Evolutionary conservation across 1,140 invertebrate species (phyloP), one percentile per base, ranked within the genome.

Genomic region (Trichonephila inaurata): DNA sequence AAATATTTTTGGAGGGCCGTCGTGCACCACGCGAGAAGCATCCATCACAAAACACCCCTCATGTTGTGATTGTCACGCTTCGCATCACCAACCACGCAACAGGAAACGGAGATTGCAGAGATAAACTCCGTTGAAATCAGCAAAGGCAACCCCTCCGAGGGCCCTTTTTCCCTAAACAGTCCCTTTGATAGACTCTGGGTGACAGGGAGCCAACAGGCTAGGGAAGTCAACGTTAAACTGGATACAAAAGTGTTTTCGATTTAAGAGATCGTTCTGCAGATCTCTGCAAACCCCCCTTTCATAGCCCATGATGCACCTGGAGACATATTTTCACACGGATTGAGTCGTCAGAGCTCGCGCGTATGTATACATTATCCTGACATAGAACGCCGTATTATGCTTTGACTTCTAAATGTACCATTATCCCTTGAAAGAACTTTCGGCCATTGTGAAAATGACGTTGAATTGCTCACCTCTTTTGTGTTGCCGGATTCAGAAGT

Each of bases 271-370:
- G 21, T 4, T 10, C 81, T 5, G 21, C 7, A 51, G 51, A 69
- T n/a, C 66, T n/a, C 24, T 21, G 21, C 66, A n/a, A n/a, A 2
- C 66, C 24, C 85, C 51, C 82, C 72, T 28, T 40, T 69, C 66
- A 10, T 8, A 16, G 28, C 33, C 72, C 72, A 40, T 77, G 28
- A 77, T 77, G 61, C 87, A 89, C 87, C 87, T 89, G 87, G 87
- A 89, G 87, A 89, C 87, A 89, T 89, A 89, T 89, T 89, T 89
- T 89, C 87, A 89, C 87, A 89, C 87, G 87, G 87, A 89, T 89
- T 89, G 87, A 89, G 87, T 28, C 87, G 87, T 89, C 87, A 61
- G 62, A 19, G 28, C 85, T 28, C n/a, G 28, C 66, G 60, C 60
- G 85, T 64, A 60, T 86, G 85, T 61, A 61, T 87, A 40, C 62